phyloP scores from a whole-genome alignment of 1,140 invertebrate genomes.

The Monomorium pharaonis region DNA sequence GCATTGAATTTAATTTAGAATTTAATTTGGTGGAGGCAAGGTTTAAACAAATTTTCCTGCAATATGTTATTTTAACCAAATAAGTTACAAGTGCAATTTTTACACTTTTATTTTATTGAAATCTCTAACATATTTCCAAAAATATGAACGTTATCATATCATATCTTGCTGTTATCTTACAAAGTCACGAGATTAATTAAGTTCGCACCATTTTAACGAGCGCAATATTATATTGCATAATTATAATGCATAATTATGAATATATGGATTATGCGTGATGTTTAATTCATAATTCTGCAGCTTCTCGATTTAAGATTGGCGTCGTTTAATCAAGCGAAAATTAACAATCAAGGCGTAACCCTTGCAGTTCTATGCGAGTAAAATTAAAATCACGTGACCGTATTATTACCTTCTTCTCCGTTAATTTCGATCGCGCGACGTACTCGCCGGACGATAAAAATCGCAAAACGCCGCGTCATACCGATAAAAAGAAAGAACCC shows the following conservation, averaged over 20 bases:
- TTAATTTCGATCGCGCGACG: neutral
- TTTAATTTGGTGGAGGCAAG: neutral
- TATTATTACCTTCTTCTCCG: neutral
- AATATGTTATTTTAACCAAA: neutral
- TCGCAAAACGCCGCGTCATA: neutral
- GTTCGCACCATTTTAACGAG: neutral
- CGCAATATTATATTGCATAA: slow-evolving; percentile 1
- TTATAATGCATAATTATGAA: neutral
- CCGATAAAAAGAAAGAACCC: neutral
- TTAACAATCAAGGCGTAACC: neutral
- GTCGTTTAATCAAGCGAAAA: neutral
- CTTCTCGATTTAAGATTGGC: neutral
- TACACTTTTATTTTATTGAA: neutral
- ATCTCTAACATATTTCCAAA: neutral
- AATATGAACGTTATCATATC: neutral
- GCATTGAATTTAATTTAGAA: no score
- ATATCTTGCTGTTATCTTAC: slow-evolving; percentile 17
- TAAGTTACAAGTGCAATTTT: neutral
- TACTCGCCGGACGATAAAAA: neutral
- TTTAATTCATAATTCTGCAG: neutral
- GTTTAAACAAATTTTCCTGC: neutral
- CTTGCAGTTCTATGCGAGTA: neutral
- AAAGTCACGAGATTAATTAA: slow-evolving; percentile 23
- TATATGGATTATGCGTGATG: neutral
- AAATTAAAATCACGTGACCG: neutral